Percentiles rank a stretch among this genome's conserved stretches.
Conservation (phyloP, 2,888 invertebrate genomes). For the Serrognathus titanus region DNA sequence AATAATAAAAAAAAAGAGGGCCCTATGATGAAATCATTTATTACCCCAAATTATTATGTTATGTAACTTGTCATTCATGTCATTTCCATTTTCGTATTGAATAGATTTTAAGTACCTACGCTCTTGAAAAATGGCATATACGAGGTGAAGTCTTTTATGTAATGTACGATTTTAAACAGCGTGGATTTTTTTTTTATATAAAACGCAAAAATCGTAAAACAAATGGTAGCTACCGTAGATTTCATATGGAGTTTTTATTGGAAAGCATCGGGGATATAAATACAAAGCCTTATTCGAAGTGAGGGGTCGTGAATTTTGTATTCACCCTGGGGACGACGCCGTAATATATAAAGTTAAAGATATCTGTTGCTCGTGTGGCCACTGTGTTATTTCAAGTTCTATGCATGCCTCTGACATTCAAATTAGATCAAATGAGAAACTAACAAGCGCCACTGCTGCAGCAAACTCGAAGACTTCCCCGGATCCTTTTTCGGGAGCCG, state of each 20-base stretch:
- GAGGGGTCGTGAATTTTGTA: conserved; percentile 23
- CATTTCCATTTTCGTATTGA: no score
- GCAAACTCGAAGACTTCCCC: no score
- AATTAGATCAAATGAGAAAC: not conserved
- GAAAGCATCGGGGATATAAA: conserved; percentile 24
- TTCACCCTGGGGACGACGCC: conserved; percentile 20
- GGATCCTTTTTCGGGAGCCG: no score
- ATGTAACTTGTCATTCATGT: no score
- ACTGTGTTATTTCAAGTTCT: conserved; percentile 15
- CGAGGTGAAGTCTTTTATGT: not conserved
- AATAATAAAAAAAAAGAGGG: not conserved
- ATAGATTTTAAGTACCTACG: not conserved
- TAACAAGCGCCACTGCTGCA: no score
- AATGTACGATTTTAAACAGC: not conserved
- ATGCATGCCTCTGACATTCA: conserved; percentile 14
- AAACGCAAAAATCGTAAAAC: not conserved
- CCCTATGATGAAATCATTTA: no score
- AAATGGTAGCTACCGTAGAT: conserved; percentile 21
- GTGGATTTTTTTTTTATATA: not conserved
- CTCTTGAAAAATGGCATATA: not conserved
- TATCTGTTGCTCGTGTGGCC: conserved; percentile 21
- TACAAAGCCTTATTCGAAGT: conserved; percentile 26
- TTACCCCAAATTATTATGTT: no score
- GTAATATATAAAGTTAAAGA: conserved; percentile 26
- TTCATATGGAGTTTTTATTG: conserved; percentile 22